Percentiles rank a stretch among this genome's conserved stretches.
Evolutionary conservation across 2,888 invertebrate genomes (phyloP).

Genomic region (Callyntrura sp.): DNA sequence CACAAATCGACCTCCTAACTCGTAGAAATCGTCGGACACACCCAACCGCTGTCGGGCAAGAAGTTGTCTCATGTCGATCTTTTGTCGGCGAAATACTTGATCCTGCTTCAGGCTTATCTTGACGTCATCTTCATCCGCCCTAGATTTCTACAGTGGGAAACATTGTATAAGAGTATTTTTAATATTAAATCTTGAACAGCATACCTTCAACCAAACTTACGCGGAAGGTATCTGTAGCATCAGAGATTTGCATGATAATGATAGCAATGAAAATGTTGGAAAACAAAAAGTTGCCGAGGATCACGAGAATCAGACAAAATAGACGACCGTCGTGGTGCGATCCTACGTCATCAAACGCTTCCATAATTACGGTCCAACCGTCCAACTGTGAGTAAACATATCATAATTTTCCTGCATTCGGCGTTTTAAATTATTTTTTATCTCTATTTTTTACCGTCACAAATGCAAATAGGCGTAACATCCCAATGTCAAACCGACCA

Average conservation of each 20-base stretch:
- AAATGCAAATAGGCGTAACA: conserved; percentile 80
- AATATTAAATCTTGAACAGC: too few species aligned
- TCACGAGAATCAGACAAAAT: conserved; percentile 80
- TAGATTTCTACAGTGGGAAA: conserved; percentile 17
- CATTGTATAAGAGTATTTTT: background rate
- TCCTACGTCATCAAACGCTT: conserved; percentile 67
- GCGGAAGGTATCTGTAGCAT: conserved; percentile 82
- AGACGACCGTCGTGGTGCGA: conserved; percentile 66
- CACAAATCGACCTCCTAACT: conserved; percentile 79
- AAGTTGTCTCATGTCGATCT: conserved; percentile 82
- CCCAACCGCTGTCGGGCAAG: conserved; percentile 78
- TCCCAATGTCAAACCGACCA: conserved; percentile 80
- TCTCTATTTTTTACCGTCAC: conserved; percentile 77
- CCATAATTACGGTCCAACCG: conserved; percentile 82
- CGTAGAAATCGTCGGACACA: conserved; percentile 80
- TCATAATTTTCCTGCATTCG: background rate
- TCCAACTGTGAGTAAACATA: too few species aligned
- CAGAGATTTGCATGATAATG: conserved; percentile 84
- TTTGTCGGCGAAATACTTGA: conserved; percentile 81
- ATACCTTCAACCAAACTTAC: conserved; percentile 47
- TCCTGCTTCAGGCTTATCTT: conserved; percentile 80
- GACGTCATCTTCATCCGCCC: conserved; percentile 71
- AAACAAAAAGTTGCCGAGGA: conserved; percentile 83
- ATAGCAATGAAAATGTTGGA: conserved; percentile 84
- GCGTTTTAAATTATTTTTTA: too few species aligned